These are phyloP conservation scores for Platycnemis pennipes DNA, from an alignment of 2,888 invertebrate species.

Conservation along the genomic window DNA sequence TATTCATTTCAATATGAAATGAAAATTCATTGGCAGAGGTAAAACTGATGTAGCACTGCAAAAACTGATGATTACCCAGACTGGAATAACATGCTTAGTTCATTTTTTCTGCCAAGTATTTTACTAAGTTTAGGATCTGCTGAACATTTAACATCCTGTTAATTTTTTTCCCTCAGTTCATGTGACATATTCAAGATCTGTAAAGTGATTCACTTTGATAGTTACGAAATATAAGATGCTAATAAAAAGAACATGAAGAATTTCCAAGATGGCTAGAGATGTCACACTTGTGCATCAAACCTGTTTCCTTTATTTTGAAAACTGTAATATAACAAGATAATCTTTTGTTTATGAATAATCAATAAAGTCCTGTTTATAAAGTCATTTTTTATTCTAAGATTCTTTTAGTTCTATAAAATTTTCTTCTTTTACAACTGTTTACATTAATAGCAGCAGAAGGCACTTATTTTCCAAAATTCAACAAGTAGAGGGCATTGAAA, in stretches of 20 bases:
- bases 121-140: background rate
- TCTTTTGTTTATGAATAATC: conserved; percentile 29
- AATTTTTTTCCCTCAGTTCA: background rate
- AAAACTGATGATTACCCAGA: background rate
- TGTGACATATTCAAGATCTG: background rate
- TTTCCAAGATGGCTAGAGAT: background rate
- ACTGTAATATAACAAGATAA: background rate
- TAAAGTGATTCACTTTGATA: background rate
- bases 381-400: conserved; percentile 65
- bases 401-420: conserved; percentile 65
- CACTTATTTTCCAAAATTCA: conserved; percentile 63
- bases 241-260: background rate
- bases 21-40: background rate
- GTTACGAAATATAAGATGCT: background rate
- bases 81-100: background rate
- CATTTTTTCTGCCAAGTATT: background rate
- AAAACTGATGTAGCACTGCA: background rate
- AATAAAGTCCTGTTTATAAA: conserved; percentile 64
- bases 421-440: conserved; percentile 67
- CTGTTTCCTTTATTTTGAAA: background rate
- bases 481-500: conserved; percentile 61
- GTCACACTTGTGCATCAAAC: conserved; percentile 16
- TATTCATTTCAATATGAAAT: background rate
- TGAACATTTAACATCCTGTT: background rate
- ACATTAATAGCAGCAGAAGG: conserved; percentile 67